Percentiles rank a stretch among this genome's conserved stretches.
Evolutionary conservation across 2,797 vertebrate genomes (phyloP).

Genomic region (Buphagus erythrorhynchus): DNA sequence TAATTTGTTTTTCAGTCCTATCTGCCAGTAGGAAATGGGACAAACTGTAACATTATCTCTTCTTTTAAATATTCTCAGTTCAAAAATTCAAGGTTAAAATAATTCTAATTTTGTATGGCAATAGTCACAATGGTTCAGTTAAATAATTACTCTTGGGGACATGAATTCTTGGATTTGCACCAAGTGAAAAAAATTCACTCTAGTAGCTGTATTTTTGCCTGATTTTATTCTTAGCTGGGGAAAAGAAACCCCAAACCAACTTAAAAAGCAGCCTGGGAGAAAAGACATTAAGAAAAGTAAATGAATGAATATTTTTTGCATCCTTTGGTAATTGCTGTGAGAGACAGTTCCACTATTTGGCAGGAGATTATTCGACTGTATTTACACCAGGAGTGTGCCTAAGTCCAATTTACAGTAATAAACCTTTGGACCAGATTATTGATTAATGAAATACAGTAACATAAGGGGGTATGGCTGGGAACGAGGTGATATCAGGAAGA

Average conservation of each 20-base stretch:
- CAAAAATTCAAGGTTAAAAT: constrained; percentile 64
- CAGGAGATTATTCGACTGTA: neutral
- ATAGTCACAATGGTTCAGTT: constrained; percentile 30
- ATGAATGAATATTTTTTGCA: neutral
- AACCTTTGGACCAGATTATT: constrained; percentile 18
- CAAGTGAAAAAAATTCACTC: neutral
- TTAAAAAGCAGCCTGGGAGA: neutral
- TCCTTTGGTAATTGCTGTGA: neutral
- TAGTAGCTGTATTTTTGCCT: neutral
- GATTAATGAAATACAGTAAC: neutral
- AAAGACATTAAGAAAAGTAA: neutral
- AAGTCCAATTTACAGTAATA: neutral
- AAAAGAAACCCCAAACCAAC: neutral
- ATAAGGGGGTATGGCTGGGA: neutral
- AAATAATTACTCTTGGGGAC: constrained; percentile 23
- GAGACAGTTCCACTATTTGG: neutral
- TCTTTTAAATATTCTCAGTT: neutral
- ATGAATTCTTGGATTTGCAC: constrained; percentile 11
- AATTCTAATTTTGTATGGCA: constrained; percentile 47
- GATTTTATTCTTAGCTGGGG: neutral
- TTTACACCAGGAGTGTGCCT: neutral
- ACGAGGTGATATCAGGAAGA: neutral
- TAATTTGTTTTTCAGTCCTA: constrained; percentile 9
- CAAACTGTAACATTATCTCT: neutral
- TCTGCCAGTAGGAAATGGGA: constrained; percentile 16